Percentiles rank a stretch among this genome's conserved stretches.
Conservation (phyloP, 30 jellyfish, hydroid and myxozoan genomes). For the Mastigias papua region DNA sequence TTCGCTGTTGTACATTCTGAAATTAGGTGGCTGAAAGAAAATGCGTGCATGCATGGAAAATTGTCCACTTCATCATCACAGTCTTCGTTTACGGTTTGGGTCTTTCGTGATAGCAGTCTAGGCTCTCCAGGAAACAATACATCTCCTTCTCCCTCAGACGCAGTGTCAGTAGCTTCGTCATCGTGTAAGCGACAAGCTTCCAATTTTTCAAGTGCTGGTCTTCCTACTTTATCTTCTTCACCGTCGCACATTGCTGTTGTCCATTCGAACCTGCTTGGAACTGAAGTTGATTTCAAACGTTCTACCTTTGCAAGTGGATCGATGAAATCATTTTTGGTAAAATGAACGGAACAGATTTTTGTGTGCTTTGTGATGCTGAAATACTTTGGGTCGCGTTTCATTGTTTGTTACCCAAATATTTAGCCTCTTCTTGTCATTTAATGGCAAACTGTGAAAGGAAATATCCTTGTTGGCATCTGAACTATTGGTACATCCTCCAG, state of each 20-base stretch:
- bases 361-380: no score
- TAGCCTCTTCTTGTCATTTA: not conserved
- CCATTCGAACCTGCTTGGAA: no score
- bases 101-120: no score
- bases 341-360: not conserved
- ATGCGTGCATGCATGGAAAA: no score
- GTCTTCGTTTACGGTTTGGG: not conserved
- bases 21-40: no score
- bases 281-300: no score
- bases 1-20: no score
- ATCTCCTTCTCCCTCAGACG: no score
- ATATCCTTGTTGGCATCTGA: not conserved
- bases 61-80: not conserved
- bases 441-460: not conserved
- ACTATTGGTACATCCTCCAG: not conserved
- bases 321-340: not conserved
- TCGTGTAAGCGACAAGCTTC: not conserved
- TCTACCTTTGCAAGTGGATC: not conserved
- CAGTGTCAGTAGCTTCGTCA: not conserved
- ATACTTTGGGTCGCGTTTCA: not conserved
- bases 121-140: not conserved
- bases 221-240: not conserved
- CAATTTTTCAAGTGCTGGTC: not conserved
- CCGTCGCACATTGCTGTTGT: not conserved
- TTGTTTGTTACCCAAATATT: not conserved